Evolutionary conservation across 2,888 invertebrate species (phyloP).

Genomic region (Brenthis daphne): DNA sequence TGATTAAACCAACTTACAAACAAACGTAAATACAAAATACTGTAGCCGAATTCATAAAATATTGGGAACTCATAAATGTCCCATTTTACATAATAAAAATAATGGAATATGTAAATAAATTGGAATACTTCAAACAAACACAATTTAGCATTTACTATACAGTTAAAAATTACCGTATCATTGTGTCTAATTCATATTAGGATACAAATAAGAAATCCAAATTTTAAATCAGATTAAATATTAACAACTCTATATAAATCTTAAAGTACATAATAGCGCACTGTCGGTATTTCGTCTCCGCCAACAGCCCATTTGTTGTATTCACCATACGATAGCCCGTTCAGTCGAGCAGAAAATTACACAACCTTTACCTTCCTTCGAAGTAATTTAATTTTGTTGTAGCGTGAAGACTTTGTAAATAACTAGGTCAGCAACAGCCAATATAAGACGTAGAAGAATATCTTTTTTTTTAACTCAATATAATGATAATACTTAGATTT

Average conservation of each 20-base stretch:
- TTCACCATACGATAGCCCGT: slow-evolving; percentile 17
- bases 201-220: not conserved
- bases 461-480: no score
- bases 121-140: no score
- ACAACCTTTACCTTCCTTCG: slow-evolving; percentile 18
- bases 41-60: no score
- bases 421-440: no score
- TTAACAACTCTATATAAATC: not conserved
- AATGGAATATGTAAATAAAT: no score
- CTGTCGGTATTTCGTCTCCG: slow-evolving; percentile 10
- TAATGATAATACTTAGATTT: no score
- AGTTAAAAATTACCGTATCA: no score
- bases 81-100: no score
- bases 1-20: not conserved
- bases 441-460: no score
- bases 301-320: slow-evolving; percentile 21
- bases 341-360: slow-evolving; percentile 16
- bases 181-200: not conserved
- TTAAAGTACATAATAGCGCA: not conserved
- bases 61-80: no score
- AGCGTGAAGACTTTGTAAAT: slow-evolving; percentile 12
- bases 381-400: slow-evolving; percentile 20
- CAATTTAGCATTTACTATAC: no score
- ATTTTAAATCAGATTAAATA: not conserved
- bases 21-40: not conserved